phyloP scores from a whole-genome alignment of 30 jellyfish, hydroid and myxozoan species.

The Hydractinia symbiolongicarpus region DNA sequence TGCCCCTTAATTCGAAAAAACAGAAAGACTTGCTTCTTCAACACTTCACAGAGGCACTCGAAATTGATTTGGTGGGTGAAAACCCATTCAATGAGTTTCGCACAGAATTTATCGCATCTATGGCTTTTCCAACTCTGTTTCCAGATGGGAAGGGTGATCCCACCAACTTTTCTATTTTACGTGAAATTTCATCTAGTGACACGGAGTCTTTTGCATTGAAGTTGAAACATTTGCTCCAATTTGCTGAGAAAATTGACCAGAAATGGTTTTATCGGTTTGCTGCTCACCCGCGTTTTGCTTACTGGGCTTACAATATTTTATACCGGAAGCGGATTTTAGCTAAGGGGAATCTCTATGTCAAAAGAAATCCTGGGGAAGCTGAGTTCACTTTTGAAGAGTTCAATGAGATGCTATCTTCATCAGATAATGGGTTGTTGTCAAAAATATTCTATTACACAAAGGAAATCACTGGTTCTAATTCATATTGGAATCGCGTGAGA shows the following conservation, averaged over 20 bases:
- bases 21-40: neutral
- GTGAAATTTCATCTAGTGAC: neutral
- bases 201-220: slow-evolving; percentile 28
- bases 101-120: slow-evolving; percentile 18
- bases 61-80: slow-evolving; percentile 25
- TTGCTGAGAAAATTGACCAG: slow-evolving; percentile 9
- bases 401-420: slow-evolving; percentile 29
- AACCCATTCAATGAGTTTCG: slow-evolving; percentile 16
- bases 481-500: slow-evolving; percentile 34
- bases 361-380: slow-evolving; percentile 28
- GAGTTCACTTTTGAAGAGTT: slow-evolving; percentile 28
- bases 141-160: slow-evolving; percentile 27
- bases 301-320: slow-evolving; percentile 29
- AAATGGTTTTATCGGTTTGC: slow-evolving; percentile 5
- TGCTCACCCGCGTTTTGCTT: slow-evolving; percentile 25
- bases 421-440: slow-evolving; percentile 20
- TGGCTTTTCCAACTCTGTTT: slow-evolving; percentile 36
- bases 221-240: slow-evolving; percentile 9
- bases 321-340: slow-evolving; percentile 17
- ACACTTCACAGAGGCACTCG: neutral
- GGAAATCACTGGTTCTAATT: slow-evolving; percentile 33
- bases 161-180: slow-evolving; percentile 1
- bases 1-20: neutral
- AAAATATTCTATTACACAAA: slow-evolving; percentile 38
- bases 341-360: slow-evolving; percentile 20